These are phyloP conservation scores for Tapirus terrestris DNA, from an alignment of 2,113 vertebrate species.

Conservation along the genomic window DNA sequence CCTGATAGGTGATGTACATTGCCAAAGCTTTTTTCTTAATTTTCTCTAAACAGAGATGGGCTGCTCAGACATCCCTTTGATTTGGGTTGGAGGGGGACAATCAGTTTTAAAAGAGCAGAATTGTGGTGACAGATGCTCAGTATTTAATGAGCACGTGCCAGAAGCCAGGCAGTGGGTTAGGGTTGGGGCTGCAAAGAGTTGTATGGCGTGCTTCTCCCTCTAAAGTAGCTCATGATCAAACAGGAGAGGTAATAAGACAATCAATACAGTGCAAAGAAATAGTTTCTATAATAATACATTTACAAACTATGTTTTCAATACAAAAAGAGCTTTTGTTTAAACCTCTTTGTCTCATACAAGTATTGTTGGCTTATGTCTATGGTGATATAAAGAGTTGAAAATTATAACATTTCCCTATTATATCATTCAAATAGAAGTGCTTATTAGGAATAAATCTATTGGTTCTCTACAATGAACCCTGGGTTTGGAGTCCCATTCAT, in stretches of 20 bases:
- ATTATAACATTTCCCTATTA: background rate
- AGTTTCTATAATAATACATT: background rate
- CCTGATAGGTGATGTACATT: background rate
- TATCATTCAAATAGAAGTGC: background rate
- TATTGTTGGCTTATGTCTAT: background rate
- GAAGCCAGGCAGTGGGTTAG: too few relatives aligned
- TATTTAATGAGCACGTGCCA: background rate
- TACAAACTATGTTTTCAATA: background rate
- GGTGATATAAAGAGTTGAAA: background rate
- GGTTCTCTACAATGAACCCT: background rate
- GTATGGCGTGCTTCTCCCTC: accelerated
- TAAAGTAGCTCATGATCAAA: background rate
- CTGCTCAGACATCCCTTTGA: background rate
- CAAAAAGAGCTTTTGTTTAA: background rate
- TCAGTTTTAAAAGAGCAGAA: background rate
- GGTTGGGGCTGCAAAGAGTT: background rate
- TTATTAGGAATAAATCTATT: background rate
- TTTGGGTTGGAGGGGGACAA: background rate
- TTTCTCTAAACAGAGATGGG: background rate
- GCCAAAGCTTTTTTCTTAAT: background rate
- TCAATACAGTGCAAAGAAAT: background rate
- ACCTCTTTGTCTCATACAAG: background rate
- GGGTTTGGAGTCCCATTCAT: background rate
- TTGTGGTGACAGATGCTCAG: background rate
- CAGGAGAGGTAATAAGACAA: accelerated